These are phyloP conservation scores for Chondrosia reniformis DNA, from an alignment of 37 sponge, comb jelly and placozoan species.

Conservation along the genomic window DNA sequence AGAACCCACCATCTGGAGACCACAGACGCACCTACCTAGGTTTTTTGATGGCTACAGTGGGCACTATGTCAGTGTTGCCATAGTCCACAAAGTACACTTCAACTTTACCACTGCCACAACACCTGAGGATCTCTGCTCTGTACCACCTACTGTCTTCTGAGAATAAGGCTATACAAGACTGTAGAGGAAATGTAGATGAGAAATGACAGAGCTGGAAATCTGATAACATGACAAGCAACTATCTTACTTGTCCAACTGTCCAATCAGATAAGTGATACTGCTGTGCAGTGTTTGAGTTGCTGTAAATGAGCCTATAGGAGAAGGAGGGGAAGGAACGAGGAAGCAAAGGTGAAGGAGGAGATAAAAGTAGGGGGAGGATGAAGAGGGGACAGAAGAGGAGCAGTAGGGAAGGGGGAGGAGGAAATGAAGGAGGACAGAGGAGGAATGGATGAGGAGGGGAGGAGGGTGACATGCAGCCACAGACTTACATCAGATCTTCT, in stretches of 20 bases:
- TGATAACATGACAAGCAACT: not conserved
- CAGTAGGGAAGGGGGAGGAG: not conserved
- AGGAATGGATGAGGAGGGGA: not conserved
- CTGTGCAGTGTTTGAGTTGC: not conserved
- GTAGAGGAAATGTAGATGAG: not conserved
- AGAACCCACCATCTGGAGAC: too few relatives aligned
- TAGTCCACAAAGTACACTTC: slow-evolving; percentile 9
- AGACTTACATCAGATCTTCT: slow-evolving; percentile 10
- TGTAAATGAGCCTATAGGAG: slow-evolving; percentile 12
- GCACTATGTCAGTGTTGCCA: not conserved
- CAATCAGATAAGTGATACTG: not conserved
- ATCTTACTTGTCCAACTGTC: not conserved
- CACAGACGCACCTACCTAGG: not conserved
- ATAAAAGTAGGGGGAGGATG: too few relatives aligned
- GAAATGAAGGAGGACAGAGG: not conserved
- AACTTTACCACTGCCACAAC: not conserved
- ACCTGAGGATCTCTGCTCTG: slow-evolving; percentile 1
- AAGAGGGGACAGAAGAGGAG: not conserved
- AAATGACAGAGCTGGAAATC: not conserved
- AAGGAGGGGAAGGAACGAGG: not conserved
- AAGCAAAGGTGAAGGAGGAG: too few relatives aligned
- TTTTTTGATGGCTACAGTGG: not conserved
- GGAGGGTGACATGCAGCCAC: not conserved
- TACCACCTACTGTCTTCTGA: slow-evolving; percentile 4
- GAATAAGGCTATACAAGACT: slow-evolving; percentile 9